A percentile compares a stretch with the other conserved stretches of the same genome.
These are phyloP conservation scores for Escarpia spicata DNA, from an alignment of 2,888 invertebrate species.

Conservation along the genomic window DNA sequence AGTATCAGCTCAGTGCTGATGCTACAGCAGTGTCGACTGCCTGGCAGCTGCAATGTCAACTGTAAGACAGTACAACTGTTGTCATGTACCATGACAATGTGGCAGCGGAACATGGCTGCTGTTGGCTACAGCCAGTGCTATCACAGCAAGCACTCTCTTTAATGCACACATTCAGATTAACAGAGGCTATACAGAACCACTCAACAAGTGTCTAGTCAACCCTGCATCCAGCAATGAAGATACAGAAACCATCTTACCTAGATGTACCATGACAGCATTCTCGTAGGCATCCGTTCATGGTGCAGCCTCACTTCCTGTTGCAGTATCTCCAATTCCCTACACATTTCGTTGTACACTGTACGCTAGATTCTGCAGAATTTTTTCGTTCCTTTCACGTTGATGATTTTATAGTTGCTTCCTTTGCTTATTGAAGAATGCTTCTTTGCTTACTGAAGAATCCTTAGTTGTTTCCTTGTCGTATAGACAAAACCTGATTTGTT, in stretches of 20 bases:
- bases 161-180: conserved; percentile 10
- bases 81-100: background rate
- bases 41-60: background rate
- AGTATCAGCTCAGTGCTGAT: background rate
- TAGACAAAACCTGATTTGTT: background rate
- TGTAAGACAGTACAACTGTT: background rate
- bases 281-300: background rate
- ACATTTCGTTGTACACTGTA: background rate
- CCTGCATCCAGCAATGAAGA: background rate
- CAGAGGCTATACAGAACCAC: background rate
- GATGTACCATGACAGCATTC: background rate
- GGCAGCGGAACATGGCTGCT: background rate
- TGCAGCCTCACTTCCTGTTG: background rate
- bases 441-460: background rate
- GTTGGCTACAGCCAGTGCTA: background rate
- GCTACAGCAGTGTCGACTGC: background rate
- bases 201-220: background rate
- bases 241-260: conserved; percentile 16
- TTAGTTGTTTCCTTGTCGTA: background rate
- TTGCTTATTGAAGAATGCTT: too few relatives aligned
- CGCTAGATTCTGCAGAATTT: background rate
- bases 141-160: background rate
- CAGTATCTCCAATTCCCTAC: background rate
- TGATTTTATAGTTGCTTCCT: too few relatives aligned
- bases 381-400: background rate